Percentiles rank a stretch among this genome's conserved stretches.
These are phyloP conservation scores for Hippocampus zosterae DNA, from an alignment of 2,113 vertebrate genomes.

Conservation along the genomic window DNA sequence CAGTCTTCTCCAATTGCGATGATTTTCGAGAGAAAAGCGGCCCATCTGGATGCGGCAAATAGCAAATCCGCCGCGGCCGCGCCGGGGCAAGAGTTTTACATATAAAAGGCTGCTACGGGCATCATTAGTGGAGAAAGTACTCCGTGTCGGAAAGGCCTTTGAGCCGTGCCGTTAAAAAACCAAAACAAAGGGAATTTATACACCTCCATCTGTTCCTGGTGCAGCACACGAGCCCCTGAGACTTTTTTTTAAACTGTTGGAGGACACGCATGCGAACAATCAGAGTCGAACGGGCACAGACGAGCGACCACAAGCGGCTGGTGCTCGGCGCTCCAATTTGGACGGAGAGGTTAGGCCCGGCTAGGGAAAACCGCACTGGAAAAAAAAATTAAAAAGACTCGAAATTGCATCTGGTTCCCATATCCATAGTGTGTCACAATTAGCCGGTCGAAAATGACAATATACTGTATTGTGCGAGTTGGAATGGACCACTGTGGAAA, in stretches of 20 bases:
- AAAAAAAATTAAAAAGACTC: slow-evolving; percentile 42
- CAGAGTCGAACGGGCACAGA: slow-evolving; percentile 68
- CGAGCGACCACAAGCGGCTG: slow-evolving; percentile 70
- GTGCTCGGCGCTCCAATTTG: slow-evolving; percentile 64
- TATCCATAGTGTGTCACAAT: slow-evolving; percentile 72
- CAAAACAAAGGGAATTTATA: slow-evolving; percentile 32
- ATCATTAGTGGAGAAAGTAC: slow-evolving; percentile 14
- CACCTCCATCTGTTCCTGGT: slow-evolving; percentile 57
- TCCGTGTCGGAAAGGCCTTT: slow-evolving; percentile 12
- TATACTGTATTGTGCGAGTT: slow-evolving; percentile 56
- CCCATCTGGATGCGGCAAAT: slow-evolving; percentile 15
- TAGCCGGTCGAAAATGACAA: slow-evolving; percentile 65
- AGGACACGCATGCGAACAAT: slow-evolving; percentile 70
- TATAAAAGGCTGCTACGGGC: slow-evolving; percentile 11
- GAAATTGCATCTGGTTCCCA: slow-evolving; percentile 74
- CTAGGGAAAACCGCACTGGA: slow-evolving; percentile 70
- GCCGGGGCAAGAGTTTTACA: slow-evolving; percentile 15
- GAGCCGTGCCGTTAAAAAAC: slow-evolving; percentile 13
- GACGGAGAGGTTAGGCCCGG: slow-evolving; percentile 66
- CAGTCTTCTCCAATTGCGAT: neutral
- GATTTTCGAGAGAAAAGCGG: slow-evolving; percentile 6
- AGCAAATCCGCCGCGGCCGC: slow-evolving; percentile 3
- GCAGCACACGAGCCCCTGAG: slow-evolving; percentile 44
- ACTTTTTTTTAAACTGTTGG: slow-evolving; percentile 61
- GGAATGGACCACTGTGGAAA: slow-evolving; percentile 24